Evolutionary conservation across 2,113 vertebrate genomes (phyloP).

Genomic region (Passer domesticus): DNA sequence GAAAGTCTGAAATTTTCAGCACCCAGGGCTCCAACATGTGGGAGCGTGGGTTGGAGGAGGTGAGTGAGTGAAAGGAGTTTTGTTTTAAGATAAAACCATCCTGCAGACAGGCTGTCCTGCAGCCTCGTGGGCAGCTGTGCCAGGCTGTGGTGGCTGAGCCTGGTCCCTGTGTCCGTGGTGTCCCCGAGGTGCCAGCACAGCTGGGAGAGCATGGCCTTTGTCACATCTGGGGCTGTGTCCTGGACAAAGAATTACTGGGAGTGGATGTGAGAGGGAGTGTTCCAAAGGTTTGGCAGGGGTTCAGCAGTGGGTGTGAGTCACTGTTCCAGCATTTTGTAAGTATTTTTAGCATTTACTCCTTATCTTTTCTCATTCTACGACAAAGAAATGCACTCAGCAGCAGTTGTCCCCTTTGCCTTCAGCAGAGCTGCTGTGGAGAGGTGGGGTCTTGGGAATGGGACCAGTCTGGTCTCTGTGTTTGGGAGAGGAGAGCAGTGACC

Average conservation of each 20-base stretch:
- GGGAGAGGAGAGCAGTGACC: neutral
- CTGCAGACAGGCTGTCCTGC: neutral
- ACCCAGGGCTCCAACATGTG: rapidly evolving
- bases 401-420: neutral
- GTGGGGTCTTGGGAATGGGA: neutral
- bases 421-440: neutral
- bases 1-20: neutral
- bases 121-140: neutral
- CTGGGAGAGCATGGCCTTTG: neutral
- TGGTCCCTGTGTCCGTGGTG: neutral
- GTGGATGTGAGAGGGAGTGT: neutral
- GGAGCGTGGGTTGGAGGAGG: rapidly evolving
- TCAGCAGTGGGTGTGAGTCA: neutral
- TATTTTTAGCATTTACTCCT: neutral
- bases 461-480: neutral
- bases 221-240: neutral
- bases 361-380: neutral
- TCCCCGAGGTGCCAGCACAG: neutral
- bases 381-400: rapidly evolving
- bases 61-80: neutral
- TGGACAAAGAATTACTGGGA: neutral
- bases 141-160: neutral
- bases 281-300: neutral
- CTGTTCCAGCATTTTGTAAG: rapidly evolving
- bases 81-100: neutral